A percentile compares a stretch with the other conserved stretches of the same genome.
Conservation (phyloP, 2,113 vertebrate species). For the Daubentonia madagascariensis region DNA sequence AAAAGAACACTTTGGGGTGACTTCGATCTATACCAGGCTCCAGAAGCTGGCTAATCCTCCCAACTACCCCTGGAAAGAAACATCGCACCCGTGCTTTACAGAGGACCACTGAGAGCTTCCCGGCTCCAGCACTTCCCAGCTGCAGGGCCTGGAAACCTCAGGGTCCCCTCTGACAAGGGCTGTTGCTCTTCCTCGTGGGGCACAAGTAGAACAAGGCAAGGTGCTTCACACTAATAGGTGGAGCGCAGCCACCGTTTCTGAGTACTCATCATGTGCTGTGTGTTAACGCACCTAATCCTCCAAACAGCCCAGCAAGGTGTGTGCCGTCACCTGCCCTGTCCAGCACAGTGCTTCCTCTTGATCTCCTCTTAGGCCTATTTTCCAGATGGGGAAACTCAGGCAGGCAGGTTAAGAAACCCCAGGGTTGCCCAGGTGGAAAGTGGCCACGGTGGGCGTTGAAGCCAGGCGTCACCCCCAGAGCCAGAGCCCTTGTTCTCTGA, state of each 20-base stretch:
- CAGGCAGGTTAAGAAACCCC: not conserved
- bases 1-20: rapidly evolving
- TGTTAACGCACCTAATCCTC: not conserved
- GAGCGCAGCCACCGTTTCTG: rapidly evolving
- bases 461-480: not conserved
- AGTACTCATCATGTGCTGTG: rapidly evolving
- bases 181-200: rapidly evolving
- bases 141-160: not conserved
- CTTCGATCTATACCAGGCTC: not conserved
- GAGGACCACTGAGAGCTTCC: rapidly evolving
- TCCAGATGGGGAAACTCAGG: not conserved
- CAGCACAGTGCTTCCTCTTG: not conserved
- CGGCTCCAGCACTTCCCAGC: not conserved
- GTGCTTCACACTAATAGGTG: rapidly evolving
- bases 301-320: not conserved
- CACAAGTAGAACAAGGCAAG: rapidly evolving
- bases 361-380: not conserved
- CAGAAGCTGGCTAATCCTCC: rapidly evolving
- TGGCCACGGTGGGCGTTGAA: rapidly evolving
- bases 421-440: not conserved
- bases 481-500: rapidly evolving
- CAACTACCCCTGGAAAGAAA: not conserved
- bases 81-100: rapidly evolving
- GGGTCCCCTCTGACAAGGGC: rapidly evolving
- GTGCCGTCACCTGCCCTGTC: rapidly evolving